Conservation (phyloP, 2,113 vertebrate species). For the Pelodiscus sinensis region DNA sequence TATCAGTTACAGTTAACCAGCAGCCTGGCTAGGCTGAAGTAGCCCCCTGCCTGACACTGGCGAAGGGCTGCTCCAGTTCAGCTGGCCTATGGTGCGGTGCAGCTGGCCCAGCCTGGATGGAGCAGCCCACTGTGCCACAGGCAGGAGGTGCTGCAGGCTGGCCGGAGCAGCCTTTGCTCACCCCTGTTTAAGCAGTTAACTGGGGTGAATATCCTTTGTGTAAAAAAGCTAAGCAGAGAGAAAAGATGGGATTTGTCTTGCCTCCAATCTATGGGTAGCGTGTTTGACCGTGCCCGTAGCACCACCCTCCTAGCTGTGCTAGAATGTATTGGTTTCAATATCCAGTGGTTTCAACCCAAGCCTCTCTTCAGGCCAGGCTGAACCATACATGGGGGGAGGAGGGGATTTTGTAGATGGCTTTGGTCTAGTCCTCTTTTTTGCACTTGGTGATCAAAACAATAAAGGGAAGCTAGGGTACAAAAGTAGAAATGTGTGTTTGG, state of each 20-base stretch:
- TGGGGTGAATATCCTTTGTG: no score
- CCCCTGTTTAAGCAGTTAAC: no score
- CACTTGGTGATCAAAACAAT: background rate
- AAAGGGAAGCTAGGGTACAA: background rate
- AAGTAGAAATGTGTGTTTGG: constrained; percentile 12
- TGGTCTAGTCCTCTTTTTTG: background rate
- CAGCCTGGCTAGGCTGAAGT: no score
- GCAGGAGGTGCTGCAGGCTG: no score
- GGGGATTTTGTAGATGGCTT: background rate
- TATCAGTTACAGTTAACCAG: no score
- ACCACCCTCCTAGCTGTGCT: background rate
- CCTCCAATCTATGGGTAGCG: background rate
- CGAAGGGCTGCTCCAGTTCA: no score
- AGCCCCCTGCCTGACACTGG: no score
- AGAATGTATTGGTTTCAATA: background rate
- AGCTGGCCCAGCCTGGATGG: no score
- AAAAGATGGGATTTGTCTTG: fast-evolving
- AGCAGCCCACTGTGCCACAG: no score
- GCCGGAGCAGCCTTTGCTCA: no score
- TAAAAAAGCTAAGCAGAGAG: background rate
- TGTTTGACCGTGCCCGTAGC: background rate
- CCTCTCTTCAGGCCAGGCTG: background rate
- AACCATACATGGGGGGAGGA: background rate
- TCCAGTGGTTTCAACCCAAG: background rate
- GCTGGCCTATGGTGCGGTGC: no score